A percentile compares a stretch with the other conserved stretches of the same genome.
Evolutionary conservation across 37 sponge, comb jelly and placozoan species (phyloP).

Genomic region (Spongia lamella): DNA sequence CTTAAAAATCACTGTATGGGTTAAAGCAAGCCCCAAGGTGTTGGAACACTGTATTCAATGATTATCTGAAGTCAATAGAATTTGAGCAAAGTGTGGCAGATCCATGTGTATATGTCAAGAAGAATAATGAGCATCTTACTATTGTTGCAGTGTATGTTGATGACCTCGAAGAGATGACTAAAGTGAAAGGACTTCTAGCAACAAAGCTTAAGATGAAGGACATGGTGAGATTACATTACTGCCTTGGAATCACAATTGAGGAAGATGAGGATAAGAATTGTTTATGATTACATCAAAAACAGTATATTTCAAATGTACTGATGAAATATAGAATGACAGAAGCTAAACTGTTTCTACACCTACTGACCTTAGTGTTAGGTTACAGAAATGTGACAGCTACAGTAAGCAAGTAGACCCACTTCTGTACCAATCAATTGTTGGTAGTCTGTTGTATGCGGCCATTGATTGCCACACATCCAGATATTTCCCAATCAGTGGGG

Average conservation of each 20-base stretch:
- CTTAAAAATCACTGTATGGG: background rate
- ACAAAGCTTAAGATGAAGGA: constrained; percentile 52
- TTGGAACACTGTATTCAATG: background rate
- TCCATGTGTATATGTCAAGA: constrained; percentile 26
- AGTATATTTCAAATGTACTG: constrained; percentile 40
- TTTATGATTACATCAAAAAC: constrained; percentile 38
- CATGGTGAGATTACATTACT: constrained; percentile 54
- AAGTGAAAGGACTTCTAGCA: constrained; percentile 7
- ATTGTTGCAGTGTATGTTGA: constrained; percentile 44
- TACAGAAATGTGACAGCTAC: constrained; percentile 44
- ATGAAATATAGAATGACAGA: constrained; percentile 38
- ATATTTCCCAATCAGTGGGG: constrained; percentile 13
- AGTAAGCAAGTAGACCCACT: constrained; percentile 40
- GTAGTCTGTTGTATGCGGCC: constrained; percentile 36
- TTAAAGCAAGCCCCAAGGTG: constrained; percentile 14
- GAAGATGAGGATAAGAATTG: constrained; percentile 10
- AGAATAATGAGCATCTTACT: background rate
- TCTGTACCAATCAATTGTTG: constrained; percentile 44
- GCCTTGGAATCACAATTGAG: constrained; percentile 40
- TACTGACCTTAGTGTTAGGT: constrained; percentile 32
- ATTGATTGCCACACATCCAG: background rate
- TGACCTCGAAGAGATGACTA: constrained; percentile 26
- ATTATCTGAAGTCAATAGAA: background rate
- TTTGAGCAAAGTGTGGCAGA: constrained; percentile 14
- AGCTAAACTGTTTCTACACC: constrained; percentile 43